phyloP scores from a whole-genome alignment of 2,113 vertebrate species.

The Aspiorhynchus laticeps region DNA sequence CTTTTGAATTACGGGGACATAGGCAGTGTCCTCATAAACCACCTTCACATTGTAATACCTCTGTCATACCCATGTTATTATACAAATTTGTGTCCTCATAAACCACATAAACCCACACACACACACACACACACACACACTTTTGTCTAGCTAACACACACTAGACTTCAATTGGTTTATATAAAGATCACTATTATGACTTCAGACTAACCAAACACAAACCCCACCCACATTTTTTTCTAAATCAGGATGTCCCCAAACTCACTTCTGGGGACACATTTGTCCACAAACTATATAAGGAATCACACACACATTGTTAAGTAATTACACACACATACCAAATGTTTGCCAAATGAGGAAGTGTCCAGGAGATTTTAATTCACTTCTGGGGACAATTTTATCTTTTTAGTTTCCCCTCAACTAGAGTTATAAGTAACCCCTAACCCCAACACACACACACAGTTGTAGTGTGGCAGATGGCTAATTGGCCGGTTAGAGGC shows the following conservation, averaged over 20 bases:
- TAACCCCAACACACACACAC: neutral
- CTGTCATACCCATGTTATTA: too few relatives aligned
- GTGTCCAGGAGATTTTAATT: neutral
- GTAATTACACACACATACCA: neutral
- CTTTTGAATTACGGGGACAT: too few relatives aligned
- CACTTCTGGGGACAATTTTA: neutral
- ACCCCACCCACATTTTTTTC: neutral
- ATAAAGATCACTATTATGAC: neutral
- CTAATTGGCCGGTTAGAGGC: conserved; percentile 85
- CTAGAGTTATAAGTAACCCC: neutral
- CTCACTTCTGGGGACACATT: neutral
- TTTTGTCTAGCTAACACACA: neutral
- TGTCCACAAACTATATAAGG: neutral
- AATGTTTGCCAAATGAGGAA: neutral
- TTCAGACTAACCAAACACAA: neutral
- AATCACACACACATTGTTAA: neutral
- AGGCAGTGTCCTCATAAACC: too few relatives aligned
- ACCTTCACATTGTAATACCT: too few relatives aligned
- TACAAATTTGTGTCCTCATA: too few relatives aligned
- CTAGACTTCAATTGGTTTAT: neutral
- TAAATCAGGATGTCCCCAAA: neutral
- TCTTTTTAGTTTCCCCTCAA: neutral
- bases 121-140: neutral
- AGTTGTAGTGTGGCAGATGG: conserved; percentile 80
- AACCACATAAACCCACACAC: too few relatives aligned